A percentile compares a stretch with the other conserved stretches of the same genome.
phyloP scores from a whole-genome alignment of 2,113 vertebrate genomes.

The Microcebus griseorufus region DNA sequence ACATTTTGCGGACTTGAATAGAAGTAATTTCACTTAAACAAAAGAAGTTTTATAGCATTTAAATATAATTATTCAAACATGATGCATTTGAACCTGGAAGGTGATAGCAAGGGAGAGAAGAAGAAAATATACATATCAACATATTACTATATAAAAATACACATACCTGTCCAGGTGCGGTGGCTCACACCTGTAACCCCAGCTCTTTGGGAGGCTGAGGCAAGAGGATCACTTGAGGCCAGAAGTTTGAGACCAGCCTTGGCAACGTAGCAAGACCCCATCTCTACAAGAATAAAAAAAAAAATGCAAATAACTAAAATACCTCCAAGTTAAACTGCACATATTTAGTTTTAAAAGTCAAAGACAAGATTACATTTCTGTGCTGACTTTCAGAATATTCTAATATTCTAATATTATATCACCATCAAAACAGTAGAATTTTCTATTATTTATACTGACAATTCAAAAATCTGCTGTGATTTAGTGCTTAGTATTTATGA shows the following conservation, averaged over 20 bases:
- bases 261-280: too few relatives aligned
- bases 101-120: not conserved
- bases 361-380: not conserved
- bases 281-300: too few relatives aligned
- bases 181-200: too few relatives aligned
- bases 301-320: not conserved
- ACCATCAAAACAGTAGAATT: not conserved
- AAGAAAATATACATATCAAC: not conserved
- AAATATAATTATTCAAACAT: not conserved
- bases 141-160: not conserved
- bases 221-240: too few relatives aligned
- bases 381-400: not conserved
- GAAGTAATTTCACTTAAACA: not conserved
- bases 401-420: not conserved
- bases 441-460: not conserved
- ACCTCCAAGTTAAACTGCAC: not conserved
- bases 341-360: not conserved
- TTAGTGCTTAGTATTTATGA: not conserved
- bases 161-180: too few relatives aligned
- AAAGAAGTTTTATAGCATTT: not conserved
- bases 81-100: not conserved
- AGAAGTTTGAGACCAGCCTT: too few relatives aligned
- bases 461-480: not conserved
- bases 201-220: too few relatives aligned
- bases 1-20: not conserved